A percentile compares a stretch with the other conserved stretches of the same genome.
Evolutionary conservation across 2,797 vertebrate species (phyloP).

Genomic region (Lepus oiostolus): DNA sequence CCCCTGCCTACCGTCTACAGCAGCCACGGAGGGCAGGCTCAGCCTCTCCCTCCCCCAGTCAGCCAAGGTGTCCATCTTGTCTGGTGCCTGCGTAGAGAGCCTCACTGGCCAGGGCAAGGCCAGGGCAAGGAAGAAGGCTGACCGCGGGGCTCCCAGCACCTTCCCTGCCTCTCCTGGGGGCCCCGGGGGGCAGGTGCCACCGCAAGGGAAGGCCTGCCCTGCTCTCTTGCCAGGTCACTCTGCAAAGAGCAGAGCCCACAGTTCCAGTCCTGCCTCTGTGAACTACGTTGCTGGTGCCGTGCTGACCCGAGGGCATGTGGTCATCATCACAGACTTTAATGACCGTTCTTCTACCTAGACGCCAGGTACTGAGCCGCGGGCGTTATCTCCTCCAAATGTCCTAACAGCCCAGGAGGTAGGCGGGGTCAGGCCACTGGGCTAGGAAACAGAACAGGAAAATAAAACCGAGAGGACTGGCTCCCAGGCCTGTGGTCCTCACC

Average conservation of each 20-base stretch:
- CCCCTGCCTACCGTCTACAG: background rate
- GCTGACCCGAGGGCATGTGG: background rate
- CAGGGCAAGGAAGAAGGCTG: background rate
- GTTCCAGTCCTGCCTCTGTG: background rate
- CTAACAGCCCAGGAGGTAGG: background rate
- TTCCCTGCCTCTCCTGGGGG: background rate
- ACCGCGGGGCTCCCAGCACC: background rate
- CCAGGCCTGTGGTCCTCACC: background rate
- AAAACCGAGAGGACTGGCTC: background rate
- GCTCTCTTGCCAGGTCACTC: background rate
- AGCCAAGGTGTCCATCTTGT: background rate
- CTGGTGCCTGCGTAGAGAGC: background rate
- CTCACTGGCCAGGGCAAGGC: background rate
- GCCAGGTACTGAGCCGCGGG: background rate
- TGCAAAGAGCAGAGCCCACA: background rate
- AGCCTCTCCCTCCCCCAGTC: background rate
- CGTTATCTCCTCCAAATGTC: background rate
- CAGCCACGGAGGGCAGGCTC: background rate
- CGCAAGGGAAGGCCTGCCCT: background rate
- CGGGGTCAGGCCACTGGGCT: background rate
- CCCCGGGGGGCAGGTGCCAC: background rate
- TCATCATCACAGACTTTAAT: background rate
- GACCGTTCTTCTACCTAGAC: background rate
- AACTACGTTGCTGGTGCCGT: background rate
- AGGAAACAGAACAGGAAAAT: background rate